A percentile compares a stretch with the other conserved stretches of the same genome.
These are phyloP conservation scores for Cylloceria caligata DNA, from an alignment of 2,888 invertebrate genomes.

Conservation along the genomic window DNA sequence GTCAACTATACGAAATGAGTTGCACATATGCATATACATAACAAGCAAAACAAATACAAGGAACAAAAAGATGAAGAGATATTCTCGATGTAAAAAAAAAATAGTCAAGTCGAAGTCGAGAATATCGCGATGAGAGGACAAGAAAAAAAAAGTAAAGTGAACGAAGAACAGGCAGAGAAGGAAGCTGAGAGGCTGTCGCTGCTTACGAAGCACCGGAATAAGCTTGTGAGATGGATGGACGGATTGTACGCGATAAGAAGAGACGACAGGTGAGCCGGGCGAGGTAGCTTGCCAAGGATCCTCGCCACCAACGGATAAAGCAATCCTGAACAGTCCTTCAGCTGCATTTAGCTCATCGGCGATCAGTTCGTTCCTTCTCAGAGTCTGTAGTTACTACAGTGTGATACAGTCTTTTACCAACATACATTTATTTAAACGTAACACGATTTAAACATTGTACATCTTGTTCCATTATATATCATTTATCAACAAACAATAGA, in stretches of 20 bases:
- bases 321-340: conserved; percentile 57
- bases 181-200: conserved; percentile 44
- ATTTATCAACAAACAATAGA: background rate
- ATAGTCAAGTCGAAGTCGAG: conserved; percentile 31
- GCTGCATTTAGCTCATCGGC: conserved; percentile 69
- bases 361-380: conserved; percentile 41
- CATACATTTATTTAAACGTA: background rate
- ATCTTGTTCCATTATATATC: background rate
- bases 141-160: conserved; percentile 44
- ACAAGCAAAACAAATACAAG: conserved; percentile 4
- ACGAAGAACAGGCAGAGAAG: conserved; percentile 36
- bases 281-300: conserved; percentile 68
- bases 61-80: conserved; percentile 56
- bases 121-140: conserved; percentile 42
- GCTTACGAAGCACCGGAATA: conserved; percentile 40
- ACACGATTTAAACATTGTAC: background rate
- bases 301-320: conserved; percentile 70
- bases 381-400: background rate
- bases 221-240: conserved; percentile 76
- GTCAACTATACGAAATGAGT: conserved; percentile 10
- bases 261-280: conserved; percentile 79
- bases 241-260: conserved; percentile 79
- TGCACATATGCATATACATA: conserved; percentile 14
- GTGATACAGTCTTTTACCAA: background rate
- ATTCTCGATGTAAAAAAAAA: conserved; percentile 29